A percentile compares a stretch with the other conserved stretches of the same genome.
These are phyloP conservation scores for Hormaphis cornu DNA, from an alignment of 1,140 invertebrate genomes.

Conservation along the genomic window DNA sequence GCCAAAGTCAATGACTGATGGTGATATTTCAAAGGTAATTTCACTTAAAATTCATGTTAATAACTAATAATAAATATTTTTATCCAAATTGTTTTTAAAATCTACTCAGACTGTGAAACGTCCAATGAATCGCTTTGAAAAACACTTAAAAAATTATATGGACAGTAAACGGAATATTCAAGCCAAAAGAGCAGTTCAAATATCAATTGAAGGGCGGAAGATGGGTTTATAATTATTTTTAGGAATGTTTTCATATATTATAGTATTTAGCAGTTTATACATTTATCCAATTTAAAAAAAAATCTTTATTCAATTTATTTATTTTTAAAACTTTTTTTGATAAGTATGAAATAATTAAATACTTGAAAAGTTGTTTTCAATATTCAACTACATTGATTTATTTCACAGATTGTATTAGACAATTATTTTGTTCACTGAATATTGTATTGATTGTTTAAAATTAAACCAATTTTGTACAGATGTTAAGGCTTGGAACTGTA, in stretches of 20 bases:
- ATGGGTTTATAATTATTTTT: slow-evolving; percentile 65
- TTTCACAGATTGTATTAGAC: no score
- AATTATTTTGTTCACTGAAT: no score
- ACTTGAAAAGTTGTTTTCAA: no score
- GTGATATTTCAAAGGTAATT: slow-evolving; percentile 69
- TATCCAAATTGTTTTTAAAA: background rate
- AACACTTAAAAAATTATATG: slow-evolving; percentile 79
- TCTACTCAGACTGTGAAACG: slow-evolving; percentile 62
- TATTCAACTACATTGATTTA: no score
- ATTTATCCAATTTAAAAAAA: no score
- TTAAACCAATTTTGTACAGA: no score
- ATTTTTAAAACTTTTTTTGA: no score
- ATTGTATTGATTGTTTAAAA: no score
- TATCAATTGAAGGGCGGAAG: slow-evolving; percentile 91
- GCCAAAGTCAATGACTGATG: slow-evolving; percentile 82
- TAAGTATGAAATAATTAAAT: no score
- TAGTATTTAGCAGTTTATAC: no score
- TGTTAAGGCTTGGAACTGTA: no score
- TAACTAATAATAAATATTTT: background rate
- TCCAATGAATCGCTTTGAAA: slow-evolving; percentile 75
- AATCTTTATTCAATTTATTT: no score
- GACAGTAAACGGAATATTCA: slow-evolving; percentile 74
- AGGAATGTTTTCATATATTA: background rate
- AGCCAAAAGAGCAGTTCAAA: slow-evolving; percentile 70
- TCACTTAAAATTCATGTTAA: slow-evolving; percentile 25